Percentiles rank a stretch among this genome's conserved stretches.
Evolutionary conservation across 37 sponge, comb jelly and placozoan species (phyloP).

Genomic region (Oscarella lobularis): DNA sequence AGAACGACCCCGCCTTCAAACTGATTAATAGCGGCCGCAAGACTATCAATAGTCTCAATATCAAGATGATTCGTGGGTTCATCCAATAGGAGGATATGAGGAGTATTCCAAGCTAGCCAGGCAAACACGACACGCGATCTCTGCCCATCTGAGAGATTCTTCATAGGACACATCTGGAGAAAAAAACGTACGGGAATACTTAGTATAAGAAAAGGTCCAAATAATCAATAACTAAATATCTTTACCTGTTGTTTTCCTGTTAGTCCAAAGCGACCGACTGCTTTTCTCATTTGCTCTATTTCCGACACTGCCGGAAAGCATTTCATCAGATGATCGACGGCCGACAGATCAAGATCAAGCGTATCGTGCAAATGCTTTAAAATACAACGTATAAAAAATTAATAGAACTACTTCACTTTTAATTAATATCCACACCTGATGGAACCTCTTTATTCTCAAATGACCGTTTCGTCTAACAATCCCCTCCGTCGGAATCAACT

Average conservation of each 20-base stretch:
- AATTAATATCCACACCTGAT: conserved; percentile 27
- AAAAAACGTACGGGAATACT: not conserved
- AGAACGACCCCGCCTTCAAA: conserved; percentile 86
- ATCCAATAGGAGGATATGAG: conserved; percentile 81
- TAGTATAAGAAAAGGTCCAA: not conserved
- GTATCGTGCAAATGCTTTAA: conserved; percentile 67
- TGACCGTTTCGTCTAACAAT: conserved; percentile 72
- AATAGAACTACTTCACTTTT: not conserved
- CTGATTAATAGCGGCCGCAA: conserved; percentile 71
- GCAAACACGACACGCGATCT: conserved; percentile 85
- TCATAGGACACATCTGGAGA: conserved; percentile 69
- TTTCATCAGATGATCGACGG: conserved; percentile 61
- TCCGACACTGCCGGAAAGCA: conserved; percentile 90
- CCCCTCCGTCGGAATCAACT: conserved; percentile 68
- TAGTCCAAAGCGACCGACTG: conserved; percentile 78
- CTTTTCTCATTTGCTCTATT: conserved; percentile 73
- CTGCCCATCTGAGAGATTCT: conserved; percentile 84
- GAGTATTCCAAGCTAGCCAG: conserved; percentile 74
- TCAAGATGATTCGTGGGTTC: conserved; percentile 96
- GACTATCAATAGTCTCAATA: conserved; percentile 91
- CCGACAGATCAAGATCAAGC: conserved; percentile 54
- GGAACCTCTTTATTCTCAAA: conserved; percentile 70
- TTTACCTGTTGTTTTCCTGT: conserved; percentile 78
- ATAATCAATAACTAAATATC: not conserved
- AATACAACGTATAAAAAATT: not conserved